Percentiles rank a stretch among this genome's conserved stretches.
Evolutionary conservation across 1,140 invertebrate genomes (phyloP).

Genomic region (Atopsyche davidsoni): DNA sequence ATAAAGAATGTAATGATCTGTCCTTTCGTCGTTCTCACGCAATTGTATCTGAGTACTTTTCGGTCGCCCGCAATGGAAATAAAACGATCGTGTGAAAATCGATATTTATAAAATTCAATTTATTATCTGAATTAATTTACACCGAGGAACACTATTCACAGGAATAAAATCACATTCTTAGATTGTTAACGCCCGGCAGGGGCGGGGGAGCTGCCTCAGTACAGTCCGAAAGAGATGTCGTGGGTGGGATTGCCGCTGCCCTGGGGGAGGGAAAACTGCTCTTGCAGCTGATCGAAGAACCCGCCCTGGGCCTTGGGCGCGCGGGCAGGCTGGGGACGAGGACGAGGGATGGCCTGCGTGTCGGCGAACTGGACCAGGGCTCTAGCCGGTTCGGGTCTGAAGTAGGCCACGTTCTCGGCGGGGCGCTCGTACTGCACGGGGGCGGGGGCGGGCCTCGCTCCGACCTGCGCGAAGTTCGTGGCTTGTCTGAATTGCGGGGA

Average conservation of each 20-base stretch:
- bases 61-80: too few species aligned
- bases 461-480: conserved; percentile 10
- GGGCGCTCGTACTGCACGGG: conserved; percentile 18
- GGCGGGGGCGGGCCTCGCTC: conserved; percentile 2
- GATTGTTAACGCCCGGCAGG: not conserved
- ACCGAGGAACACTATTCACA: conserved; percentile 5
- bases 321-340: conserved; percentile 32
- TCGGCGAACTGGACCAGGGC: conserved; percentile 16
- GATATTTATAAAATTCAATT: not conserved
- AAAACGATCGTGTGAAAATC: too few species aligned
- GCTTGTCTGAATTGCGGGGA: conserved; percentile 21
- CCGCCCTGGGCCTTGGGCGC: conserved; percentile 38
- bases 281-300: conserved; percentile 71
- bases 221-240: conserved; percentile 74
- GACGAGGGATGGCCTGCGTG: conserved; percentile 27
- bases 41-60: too few species aligned
- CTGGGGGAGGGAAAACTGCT: conserved; percentile 69
- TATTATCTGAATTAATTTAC: not conserved
- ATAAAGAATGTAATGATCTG: too few species aligned
- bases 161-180: conserved; percentile 2
- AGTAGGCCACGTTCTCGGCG: conserved; percentile 17
- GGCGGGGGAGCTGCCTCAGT: too few species aligned
- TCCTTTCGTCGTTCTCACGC: too few species aligned
- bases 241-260: conserved; percentile 58
- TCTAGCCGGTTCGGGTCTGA: conserved; percentile 24